A percentile compares a stretch with the other conserved stretches of the same genome.
These are phyloP conservation scores for Nymphalis io DNA, from an alignment of 1,140 invertebrate genomes.

Conservation along the genomic window DNA sequence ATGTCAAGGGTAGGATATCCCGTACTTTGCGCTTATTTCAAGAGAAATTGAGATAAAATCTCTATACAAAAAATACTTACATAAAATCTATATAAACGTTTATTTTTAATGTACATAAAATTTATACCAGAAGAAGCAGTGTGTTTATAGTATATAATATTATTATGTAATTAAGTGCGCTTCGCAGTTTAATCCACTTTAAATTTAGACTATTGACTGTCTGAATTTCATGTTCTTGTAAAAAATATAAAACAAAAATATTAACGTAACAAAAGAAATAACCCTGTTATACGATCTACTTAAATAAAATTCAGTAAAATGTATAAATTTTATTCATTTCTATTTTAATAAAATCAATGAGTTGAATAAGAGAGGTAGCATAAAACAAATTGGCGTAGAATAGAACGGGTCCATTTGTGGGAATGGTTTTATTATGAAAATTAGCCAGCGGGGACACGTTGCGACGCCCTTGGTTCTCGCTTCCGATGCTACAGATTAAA, in stretches of 20 bases:
- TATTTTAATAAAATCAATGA: slow-evolving; percentile 41
- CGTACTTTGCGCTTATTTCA: slow-evolving; percentile 14
- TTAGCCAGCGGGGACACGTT: slow-evolving; percentile 47
- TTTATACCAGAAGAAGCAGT: too few species aligned
- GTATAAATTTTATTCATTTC: not conserved
- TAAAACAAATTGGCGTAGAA: slow-evolving; percentile 57
- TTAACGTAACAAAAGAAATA: not conserved
- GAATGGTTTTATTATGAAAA: slow-evolving; percentile 72
- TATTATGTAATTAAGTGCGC: too few species aligned
- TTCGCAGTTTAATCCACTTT: too few species aligned
- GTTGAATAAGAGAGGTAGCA: slow-evolving; percentile 39
- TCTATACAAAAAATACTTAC: not conserved
- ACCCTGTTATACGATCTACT: not conserved
- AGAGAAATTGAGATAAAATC: not conserved
- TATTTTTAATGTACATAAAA: too few species aligned
- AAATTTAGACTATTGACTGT: too few species aligned
- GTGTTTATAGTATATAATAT: too few species aligned
- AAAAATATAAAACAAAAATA: too few species aligned
- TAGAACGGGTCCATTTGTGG: slow-evolving; percentile 59
- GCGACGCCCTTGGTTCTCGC: slow-evolving; percentile 16
- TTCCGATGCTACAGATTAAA: slow-evolving; percentile 8
- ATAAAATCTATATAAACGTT: too few species aligned
- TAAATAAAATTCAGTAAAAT: not conserved
- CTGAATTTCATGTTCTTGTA: too few species aligned
- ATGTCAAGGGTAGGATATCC: slow-evolving; percentile 30